A percentile compares a stretch with the other conserved stretches of the same genome.
These are phyloP conservation scores for Formica aserva DNA, from an alignment of 2,888 invertebrate species.

Conservation along the genomic window DNA sequence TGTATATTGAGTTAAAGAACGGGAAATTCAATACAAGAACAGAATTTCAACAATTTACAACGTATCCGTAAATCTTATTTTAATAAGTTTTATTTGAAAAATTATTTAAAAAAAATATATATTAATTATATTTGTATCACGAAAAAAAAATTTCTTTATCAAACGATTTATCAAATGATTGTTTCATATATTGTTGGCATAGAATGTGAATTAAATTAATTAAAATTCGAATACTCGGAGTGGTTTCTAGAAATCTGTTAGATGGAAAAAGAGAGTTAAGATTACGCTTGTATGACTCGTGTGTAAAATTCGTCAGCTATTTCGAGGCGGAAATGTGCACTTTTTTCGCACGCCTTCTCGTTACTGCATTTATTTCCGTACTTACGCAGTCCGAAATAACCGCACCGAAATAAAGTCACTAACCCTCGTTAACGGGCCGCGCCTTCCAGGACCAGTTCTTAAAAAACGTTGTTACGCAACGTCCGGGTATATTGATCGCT, in stretches of 20 bases:
- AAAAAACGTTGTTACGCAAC: conserved; percentile 65
- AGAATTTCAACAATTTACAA: neutral
- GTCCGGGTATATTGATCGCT: neutral
- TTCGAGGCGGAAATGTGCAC: conserved; percentile 57
- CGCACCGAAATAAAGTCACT: conserved; percentile 69
- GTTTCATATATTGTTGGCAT: neutral
- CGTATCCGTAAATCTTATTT: neutral
- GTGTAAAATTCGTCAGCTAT: conserved; percentile 33
- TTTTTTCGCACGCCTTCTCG: conserved; percentile 46
- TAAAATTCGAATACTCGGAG: neutral
- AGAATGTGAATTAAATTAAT: neutral
- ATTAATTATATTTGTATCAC: no score
- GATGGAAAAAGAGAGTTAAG: neutral
- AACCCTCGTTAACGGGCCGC: conserved; percentile 66
- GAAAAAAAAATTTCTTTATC: neutral
- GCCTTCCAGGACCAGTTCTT: conserved; percentile 50
- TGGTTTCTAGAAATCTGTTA: neutral
- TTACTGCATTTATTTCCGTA: conserved; percentile 63
- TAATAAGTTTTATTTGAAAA: neutral
- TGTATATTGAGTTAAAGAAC: neutral
- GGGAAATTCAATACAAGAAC: neutral
- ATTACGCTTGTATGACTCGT: conserved; percentile 4
- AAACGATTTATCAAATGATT: neutral
- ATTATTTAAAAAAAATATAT: neutral
- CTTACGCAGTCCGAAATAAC: conserved; percentile 63